A percentile compares a stretch with the other conserved stretches of the same genome.
Evolutionary conservation across 2,113 vertebrate species (phyloP).

Genomic region (Eupsittula cactorum): DNA sequence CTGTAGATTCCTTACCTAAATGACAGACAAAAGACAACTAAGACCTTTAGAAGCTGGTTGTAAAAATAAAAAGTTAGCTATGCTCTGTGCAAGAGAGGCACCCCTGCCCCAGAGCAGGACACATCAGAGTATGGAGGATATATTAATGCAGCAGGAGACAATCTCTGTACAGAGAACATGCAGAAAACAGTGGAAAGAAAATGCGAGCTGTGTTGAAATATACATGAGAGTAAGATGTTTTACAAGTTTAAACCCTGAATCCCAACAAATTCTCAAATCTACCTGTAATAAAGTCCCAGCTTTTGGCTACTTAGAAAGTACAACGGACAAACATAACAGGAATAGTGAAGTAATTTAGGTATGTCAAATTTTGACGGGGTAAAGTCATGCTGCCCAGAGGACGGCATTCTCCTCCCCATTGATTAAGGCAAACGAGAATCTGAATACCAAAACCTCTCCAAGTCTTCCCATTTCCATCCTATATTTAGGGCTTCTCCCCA

Average conservation of each 20-base stretch:
- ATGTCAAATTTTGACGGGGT: neutral
- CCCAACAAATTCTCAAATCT: neutral
- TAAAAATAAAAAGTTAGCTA: neutral
- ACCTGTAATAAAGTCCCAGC: neutral
- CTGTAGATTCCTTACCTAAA: slow-evolving; percentile 1
- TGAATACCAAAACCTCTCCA: neutral
- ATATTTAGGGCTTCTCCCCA: neutral
- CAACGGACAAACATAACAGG: neutral
- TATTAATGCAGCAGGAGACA: neutral
- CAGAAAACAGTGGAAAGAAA: neutral
- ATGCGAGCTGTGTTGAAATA: neutral
- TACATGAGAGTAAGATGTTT: neutral
- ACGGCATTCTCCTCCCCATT: neutral
- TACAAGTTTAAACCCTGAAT: neutral
- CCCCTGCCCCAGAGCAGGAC: neutral
- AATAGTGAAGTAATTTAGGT: neutral
- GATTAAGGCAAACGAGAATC: neutral
- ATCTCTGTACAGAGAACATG: neutral
- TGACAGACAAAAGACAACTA: neutral
- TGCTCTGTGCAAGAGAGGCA: neutral
- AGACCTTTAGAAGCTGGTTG: neutral
- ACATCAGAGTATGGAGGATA: neutral
- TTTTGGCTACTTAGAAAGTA: neutral
- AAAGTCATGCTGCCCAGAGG: neutral
- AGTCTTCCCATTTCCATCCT: neutral